phyloP scores from a whole-genome alignment of 2,797 vertebrate genomes.

The Onychomys arenicola region DNA sequence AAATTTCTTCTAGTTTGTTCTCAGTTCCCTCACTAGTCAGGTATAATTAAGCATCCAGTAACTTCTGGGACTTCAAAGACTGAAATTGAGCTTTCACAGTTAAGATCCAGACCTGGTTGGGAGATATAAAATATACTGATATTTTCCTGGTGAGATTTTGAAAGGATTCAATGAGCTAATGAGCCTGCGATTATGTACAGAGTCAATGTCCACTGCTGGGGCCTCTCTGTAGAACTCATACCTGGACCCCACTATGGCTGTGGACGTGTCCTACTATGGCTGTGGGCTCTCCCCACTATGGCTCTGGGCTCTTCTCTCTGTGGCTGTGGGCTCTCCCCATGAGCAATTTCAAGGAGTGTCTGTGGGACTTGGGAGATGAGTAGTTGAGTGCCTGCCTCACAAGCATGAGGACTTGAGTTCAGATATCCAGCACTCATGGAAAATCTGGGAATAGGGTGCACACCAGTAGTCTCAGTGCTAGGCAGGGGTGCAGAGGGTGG shows the following conservation, averaged over 20 bases:
- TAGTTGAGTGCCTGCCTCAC: rapidly evolving
- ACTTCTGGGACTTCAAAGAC: not conserved
- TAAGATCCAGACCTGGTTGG: not conserved
- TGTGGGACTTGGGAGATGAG: not conserved
- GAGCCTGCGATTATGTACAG: not conserved
- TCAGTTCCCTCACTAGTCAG: rapidly evolving
- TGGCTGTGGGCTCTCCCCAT: not conserved
- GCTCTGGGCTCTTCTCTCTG: not conserved
- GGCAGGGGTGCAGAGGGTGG: not conserved
- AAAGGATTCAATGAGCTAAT: not conserved
- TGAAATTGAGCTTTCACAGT: not conserved
- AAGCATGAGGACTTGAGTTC: not conserved
- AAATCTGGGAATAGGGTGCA: not conserved
- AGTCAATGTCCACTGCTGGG: not conserved
- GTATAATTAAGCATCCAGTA: not conserved
- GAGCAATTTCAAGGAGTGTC: not conserved
- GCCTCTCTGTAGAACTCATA: not conserved
- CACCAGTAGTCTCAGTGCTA: not conserved
- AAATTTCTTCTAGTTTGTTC: not conserved
- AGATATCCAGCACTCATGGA: not conserved
- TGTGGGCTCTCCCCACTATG: not conserved
- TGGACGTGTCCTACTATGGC: not conserved
- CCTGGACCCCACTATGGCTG: not conserved
- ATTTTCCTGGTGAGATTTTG: not conserved
- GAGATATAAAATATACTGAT: not conserved